Evolutionary conservation across 1,140 invertebrate genomes (phyloP), one percentile per base, ranked within the genome.

Genomic region (Camponotus pennsylvanicus): DNA sequence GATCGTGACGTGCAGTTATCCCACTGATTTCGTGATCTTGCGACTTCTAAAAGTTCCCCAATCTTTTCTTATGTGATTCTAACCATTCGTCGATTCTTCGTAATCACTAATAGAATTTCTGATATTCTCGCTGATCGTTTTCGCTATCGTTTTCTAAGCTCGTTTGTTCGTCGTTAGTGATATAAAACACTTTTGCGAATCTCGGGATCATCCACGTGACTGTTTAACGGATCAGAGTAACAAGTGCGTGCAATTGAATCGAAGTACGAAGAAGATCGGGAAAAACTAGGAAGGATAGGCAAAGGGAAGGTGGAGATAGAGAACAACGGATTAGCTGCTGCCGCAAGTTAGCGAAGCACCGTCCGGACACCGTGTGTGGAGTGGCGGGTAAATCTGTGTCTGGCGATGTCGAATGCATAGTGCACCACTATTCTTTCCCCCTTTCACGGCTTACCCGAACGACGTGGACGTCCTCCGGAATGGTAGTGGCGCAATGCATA

Each of bases 381-480:
- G 40, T 75, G 32, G 55, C 67, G 3, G 18, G n/a, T 76, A 32
- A 49, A 11, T 82, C 61, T 13, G 37, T 73, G 40, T 61, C 55
- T 75, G 3, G 34, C 21, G 27, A 11, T 69, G 27, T 49, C 4
- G 27, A 18, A 73, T 73, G 34, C 15, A 40, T 15, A 3, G 13
- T 69, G 13, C 21, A 57, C 21, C 21, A 42, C 18, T 21, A n/a
- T 73, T 73, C 52, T 61, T 61, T 61, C 69, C 69, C 69, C 40
- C 79, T 45, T 71, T 61, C 18, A 37, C 32, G 18, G 4, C 32
- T 71, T 15, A n/a, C 45, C 27, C 9, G 37, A 71, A 82, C 11
- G 40, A 37, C n/a, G 69, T 73, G 8, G 69, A 83, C n/a, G 55
- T 83, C 79, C 69, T 83, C 55, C 69, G 18, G 18, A 75, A 52